A percentile compares a stretch with the other conserved stretches of the same genome.
These are phyloP conservation scores for Lottia gigantea DNA, from an alignment of 2,888 invertebrate genomes.

Conservation along the genomic window DNA sequence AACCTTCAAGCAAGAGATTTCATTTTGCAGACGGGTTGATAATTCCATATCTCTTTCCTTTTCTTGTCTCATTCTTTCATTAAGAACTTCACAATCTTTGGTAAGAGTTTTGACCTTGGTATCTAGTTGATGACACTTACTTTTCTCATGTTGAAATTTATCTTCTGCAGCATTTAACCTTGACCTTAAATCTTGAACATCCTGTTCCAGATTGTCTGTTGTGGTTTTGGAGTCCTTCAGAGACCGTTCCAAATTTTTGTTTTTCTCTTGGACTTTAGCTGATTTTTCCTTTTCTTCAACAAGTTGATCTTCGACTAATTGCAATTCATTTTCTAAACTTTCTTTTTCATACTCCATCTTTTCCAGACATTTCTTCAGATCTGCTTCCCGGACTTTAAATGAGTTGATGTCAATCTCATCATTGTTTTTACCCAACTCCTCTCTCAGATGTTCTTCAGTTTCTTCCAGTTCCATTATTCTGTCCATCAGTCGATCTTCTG, in stretches of 20 bases:
- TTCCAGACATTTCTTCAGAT: constrained; percentile 21
- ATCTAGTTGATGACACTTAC: not conserved
- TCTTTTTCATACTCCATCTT: constrained; percentile 29
- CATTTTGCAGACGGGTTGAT: constrained; percentile 22
- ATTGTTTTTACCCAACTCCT: constrained; percentile 36
- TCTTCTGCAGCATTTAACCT: constrained; percentile 16
- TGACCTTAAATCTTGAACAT: constrained; percentile 13
- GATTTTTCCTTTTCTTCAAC: constrained; percentile 20
- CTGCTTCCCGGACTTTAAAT: not conserved
- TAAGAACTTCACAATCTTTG: constrained; percentile 16
- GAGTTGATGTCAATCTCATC: constrained; percentile 18
- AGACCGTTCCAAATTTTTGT: constrained; percentile 25
- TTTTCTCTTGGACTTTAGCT: constrained; percentile 14
- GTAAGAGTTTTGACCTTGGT: constrained; percentile 13
- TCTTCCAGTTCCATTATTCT: constrained; percentile 57
- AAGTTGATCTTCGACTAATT: not conserved
- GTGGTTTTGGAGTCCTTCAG: not conserved
- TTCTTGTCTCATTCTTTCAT: constrained; percentile 21
- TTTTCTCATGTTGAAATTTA: not conserved
- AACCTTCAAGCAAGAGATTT: constrained; percentile 31
- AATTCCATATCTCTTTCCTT: constrained; percentile 20
- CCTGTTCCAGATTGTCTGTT: not conserved
- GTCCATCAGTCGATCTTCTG: constrained; percentile 60
- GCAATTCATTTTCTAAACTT: constrained; percentile 15
- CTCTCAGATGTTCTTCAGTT: constrained; percentile 40